These are phyloP conservation scores for Acrocephalus arundinaceus DNA, from an alignment of 2,113 vertebrate genomes.

Conservation along the genomic window DNA sequence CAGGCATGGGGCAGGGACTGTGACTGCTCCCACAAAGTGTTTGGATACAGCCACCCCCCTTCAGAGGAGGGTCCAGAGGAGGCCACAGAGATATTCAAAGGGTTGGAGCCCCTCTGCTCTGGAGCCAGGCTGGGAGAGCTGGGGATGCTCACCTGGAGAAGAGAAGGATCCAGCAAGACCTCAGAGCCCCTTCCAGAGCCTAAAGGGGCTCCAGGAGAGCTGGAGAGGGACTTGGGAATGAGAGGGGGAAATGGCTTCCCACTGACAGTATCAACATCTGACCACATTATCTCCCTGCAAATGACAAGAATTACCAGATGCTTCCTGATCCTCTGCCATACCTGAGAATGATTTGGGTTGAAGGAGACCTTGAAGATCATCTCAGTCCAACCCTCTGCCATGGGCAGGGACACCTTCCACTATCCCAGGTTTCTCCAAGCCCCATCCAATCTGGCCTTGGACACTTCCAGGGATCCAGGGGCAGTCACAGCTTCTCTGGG, in stretches of 20 bases:
- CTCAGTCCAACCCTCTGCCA: neutral
- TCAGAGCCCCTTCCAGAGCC: neutral
- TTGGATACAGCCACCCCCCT: neutral
- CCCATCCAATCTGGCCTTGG: rapidly evolving
- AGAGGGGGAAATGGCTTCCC: neutral
- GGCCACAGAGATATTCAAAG: rapidly evolving
- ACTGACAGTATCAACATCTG: neutral
- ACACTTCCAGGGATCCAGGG: neutral
- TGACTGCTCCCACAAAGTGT: neutral
- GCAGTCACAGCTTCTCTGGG: neutral
- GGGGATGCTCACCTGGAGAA: neutral
- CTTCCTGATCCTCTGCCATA: neutral
- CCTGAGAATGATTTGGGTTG: neutral
- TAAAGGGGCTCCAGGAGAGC: neutral
- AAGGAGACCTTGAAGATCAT: neutral
- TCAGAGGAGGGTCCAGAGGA: neutral
- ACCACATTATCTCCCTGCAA: neutral
- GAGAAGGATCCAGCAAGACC: neutral
- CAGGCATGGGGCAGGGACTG: neutral
- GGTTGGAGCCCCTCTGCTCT: neutral
- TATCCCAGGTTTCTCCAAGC: rapidly evolving
- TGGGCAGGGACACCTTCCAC: neutral
- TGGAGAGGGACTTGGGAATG: neutral
- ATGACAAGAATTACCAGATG: neutral
- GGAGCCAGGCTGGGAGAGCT: neutral